phyloP scores from a whole-genome alignment of 2,113 vertebrate genomes.

The Bungarus multicinctus region DNA sequence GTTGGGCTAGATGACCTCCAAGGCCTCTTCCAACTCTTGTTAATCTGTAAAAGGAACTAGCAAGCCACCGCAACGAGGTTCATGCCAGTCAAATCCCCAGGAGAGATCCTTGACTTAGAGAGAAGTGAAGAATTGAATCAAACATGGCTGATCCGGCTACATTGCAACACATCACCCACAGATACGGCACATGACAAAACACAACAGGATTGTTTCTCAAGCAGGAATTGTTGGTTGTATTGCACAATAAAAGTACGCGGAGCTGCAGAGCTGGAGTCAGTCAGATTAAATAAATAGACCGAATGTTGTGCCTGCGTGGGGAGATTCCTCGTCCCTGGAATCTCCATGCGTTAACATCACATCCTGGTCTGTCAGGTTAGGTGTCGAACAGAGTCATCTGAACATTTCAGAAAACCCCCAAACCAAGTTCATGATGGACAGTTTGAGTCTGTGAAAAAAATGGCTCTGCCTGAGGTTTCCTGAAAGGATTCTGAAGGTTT shows the following conservation, averaged over 20 bases:
- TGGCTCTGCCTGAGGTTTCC: background rate
- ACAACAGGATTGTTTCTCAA: background rate
- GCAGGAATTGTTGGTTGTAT: background rate
- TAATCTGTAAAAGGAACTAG: background rate
- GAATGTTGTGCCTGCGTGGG: background rate
- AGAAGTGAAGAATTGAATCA: background rate
- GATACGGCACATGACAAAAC: background rate
- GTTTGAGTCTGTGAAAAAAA: background rate
- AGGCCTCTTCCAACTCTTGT: no score
- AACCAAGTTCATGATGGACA: background rate
- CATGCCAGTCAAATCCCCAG: background rate
- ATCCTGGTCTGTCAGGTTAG: background rate
- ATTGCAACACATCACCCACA: background rate
- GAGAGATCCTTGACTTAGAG: background rate
- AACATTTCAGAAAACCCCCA: background rate
- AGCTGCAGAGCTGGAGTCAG: background rate
- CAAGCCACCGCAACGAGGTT: background rate
- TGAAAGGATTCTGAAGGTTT: background rate
- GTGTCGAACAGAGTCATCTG: background rate
- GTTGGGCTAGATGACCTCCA: no score
- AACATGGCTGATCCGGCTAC: background rate
- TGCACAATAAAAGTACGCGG: background rate
- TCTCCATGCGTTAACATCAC: background rate
- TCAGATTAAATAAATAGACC: background rate
- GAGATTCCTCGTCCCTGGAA: background rate